phyloP scores from a whole-genome alignment of 1,140 invertebrate species.

The Drosophila orosa region DNA sequence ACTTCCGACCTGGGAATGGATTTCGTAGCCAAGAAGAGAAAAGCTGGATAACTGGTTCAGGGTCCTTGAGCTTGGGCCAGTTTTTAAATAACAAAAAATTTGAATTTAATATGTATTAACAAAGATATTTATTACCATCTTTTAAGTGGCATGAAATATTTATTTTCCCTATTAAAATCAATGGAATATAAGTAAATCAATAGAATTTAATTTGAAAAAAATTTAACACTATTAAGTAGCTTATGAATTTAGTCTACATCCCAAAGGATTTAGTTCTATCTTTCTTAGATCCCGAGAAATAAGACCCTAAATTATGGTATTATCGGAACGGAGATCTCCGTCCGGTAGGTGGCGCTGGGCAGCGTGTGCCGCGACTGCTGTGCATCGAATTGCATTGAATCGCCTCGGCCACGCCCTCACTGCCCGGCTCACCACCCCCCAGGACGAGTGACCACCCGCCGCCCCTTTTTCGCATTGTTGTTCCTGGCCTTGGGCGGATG shows the following conservation, averaged over 20 bases:
- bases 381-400: constrained; percentile 34
- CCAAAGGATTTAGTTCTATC: background rate
- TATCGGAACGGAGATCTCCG: background rate
- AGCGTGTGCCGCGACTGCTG: constrained; percentile 44
- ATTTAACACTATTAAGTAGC: no score
- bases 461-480: constrained; percentile 18
- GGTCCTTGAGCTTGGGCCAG: background rate
- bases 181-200: no score
- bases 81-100: background rate
- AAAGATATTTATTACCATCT: no score
- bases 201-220: background rate
- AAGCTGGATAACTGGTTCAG: constrained; percentile 12
- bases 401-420: constrained; percentile 39
- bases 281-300: background rate
- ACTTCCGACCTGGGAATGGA: constrained; percentile 53
- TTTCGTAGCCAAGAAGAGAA: constrained; percentile 2
- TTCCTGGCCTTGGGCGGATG: constrained; percentile 29
- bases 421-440: background rate
- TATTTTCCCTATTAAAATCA: no score
- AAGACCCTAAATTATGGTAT: background rate
- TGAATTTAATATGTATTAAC: no score
- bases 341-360: constrained; percentile 38
- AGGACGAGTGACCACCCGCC: constrained; percentile 33
- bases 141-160: no score
- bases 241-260: background rate